These are phyloP conservation scores for Sisyra nigra DNA, from an alignment of 2,888 invertebrate species.

Conservation along the genomic window DNA sequence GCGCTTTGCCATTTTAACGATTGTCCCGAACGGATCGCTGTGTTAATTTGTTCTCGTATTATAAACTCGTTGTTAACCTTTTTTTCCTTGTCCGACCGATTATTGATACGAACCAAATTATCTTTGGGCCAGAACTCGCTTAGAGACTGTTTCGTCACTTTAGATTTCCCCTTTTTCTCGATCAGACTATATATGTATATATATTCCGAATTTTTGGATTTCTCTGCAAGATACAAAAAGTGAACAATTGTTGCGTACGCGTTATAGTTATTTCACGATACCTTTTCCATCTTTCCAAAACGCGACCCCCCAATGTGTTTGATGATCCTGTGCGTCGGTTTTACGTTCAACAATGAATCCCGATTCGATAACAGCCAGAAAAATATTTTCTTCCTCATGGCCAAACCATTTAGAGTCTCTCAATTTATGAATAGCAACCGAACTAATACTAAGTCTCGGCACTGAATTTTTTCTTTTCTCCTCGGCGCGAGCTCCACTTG, in stretches of 20 bases:
- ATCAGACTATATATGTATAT: constrained; percentile 49
- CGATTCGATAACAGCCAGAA: constrained; percentile 54
- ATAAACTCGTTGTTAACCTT: constrained; percentile 47
- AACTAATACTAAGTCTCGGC: constrained; percentile 23
- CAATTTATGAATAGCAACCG: constrained; percentile 52
- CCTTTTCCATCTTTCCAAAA: constrained; percentile 58
- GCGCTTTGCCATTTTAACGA: constrained; percentile 49
- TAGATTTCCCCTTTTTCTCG: constrained; percentile 34
- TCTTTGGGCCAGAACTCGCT: constrained; percentile 52
- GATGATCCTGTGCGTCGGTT: constrained; percentile 30
- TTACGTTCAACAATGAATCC: constrained; percentile 54
- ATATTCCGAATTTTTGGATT: constrained; percentile 56
- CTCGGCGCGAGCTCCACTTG: not conserved
- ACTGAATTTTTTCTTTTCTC: not conserved
- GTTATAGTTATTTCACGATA: constrained; percentile 29
- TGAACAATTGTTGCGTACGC: too few relatives aligned
- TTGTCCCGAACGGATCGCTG: constrained; percentile 39
- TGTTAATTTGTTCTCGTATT: constrained; percentile 46
- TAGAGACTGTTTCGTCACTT: constrained; percentile 42
- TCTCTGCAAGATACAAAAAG: constrained; percentile 31
- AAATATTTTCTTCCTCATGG: constrained; percentile 49
- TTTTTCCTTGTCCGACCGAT: constrained; percentile 54
- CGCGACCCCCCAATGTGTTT: constrained; percentile 49
- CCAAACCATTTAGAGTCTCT: constrained; percentile 62
- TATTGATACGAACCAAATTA: constrained; percentile 53